Conservation (phyloP, 2,888 invertebrate species). For the Stramonita haemastoma region DNA sequence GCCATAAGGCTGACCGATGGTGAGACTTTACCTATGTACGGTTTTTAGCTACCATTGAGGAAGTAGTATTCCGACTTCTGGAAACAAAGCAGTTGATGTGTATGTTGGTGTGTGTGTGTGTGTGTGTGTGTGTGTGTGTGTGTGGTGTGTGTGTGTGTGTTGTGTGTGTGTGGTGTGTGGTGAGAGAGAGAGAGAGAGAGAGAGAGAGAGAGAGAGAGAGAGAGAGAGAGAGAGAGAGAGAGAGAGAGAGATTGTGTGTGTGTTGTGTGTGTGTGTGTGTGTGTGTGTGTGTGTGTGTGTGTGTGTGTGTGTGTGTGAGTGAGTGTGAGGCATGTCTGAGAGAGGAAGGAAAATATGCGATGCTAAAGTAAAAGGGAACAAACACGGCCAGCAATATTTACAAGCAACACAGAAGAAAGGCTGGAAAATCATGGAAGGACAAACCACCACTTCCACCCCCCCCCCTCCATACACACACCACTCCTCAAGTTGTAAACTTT, state of each 20-base stretch:
- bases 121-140: slow-evolving; percentile 9
- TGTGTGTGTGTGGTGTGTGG: background rate
- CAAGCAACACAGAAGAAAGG: background rate
- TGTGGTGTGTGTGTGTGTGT: background rate
- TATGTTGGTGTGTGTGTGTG: background rate
- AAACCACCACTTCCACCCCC: background rate
- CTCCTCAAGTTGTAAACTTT: no score
- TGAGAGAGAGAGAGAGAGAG: background rate
- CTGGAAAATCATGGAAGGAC: background rate
- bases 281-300: slow-evolving; percentile 10
- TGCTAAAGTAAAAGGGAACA: background rate
- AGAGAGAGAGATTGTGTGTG: no score
- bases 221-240: no score
- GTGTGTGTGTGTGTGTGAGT: background rate
- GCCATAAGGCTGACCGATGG: no score
- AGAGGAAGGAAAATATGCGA: background rate
- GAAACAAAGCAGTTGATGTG: background rate
- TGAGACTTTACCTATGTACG: background rate
- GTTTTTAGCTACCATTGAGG: background rate
- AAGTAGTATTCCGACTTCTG: background rate
- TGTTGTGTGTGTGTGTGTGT: background rate
- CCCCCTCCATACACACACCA: background rate
- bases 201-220: no score
- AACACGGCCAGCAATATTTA: background rate
- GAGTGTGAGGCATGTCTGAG: background rate